Evolutionary conservation across 2,888 invertebrate genomes (phyloP).

Genomic region (Heliconius hortense): DNA sequence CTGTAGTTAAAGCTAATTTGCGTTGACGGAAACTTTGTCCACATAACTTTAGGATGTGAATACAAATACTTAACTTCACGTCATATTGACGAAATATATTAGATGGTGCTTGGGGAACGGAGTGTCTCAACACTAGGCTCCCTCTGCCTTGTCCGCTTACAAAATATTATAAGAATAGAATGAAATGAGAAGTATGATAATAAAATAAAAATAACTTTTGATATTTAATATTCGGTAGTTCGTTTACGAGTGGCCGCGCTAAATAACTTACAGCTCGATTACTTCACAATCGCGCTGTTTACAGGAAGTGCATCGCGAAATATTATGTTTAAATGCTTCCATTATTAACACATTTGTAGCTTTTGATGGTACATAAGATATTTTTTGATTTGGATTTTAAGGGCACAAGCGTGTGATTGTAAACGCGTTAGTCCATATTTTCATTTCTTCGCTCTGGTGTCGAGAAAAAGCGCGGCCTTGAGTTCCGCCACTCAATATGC

Average conservation of each 20-base stretch:
- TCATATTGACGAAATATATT: too few species aligned
- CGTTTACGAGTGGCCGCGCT: not conserved
- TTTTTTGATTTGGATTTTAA: too few species aligned
- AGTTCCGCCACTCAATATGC: too few species aligned
- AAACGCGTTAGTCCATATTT: too few species aligned
- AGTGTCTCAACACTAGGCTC: too few species aligned
- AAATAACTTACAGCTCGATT: not conserved
- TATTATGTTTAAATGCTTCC: not conserved
- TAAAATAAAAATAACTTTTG: not conserved
- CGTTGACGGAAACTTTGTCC: not conserved
- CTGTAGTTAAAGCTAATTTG: not conserved
- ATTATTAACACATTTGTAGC: not conserved
- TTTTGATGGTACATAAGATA: not conserved
- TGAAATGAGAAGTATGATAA: not conserved
- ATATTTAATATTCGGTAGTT: not conserved
- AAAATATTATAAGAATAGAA: too few species aligned
- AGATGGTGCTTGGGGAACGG: too few species aligned
- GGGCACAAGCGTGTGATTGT: too few species aligned
- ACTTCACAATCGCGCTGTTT: conserved; percentile 1
- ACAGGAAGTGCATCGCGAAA: not conserved
- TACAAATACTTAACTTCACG: too few species aligned
- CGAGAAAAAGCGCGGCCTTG: too few species aligned
- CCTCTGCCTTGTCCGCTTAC: too few species aligned
- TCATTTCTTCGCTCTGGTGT: too few species aligned
- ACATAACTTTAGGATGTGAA: not conserved